Evolutionary conservation across 2,113 vertebrate species (phyloP).

Genomic region (Pandion haliaetus): DNA sequence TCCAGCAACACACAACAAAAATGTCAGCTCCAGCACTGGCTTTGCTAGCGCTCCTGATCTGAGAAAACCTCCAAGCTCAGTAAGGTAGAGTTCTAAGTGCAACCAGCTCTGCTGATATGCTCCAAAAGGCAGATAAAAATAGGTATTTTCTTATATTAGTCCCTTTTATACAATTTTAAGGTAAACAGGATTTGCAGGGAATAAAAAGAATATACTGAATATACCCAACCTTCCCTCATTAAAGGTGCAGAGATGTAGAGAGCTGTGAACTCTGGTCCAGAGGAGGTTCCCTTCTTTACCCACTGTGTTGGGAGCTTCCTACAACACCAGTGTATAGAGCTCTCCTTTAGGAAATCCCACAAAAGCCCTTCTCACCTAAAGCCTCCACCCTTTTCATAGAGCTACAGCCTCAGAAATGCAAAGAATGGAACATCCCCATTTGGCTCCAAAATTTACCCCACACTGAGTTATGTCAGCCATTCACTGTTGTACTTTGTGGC

Average conservation of each 20-base stretch:
- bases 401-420: not conserved
- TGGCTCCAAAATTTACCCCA: not conserved
- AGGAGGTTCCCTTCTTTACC: not conserved
- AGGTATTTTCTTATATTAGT: not conserved
- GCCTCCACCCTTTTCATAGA: not conserved
- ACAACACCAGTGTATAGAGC: not conserved
- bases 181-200: not conserved
- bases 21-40: not conserved
- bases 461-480: not conserved
- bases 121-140: not conserved
- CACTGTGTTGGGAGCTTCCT: not conserved
- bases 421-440: not conserved
- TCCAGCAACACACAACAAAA: not conserved
- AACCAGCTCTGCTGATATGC: not conserved
- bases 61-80: not conserved
- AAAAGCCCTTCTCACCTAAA: not conserved
- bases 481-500: not conserved
- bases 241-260: not conserved
- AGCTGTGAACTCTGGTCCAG: not conserved
- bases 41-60: not conserved
- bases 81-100: accelerated
- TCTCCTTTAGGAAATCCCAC: not conserved
- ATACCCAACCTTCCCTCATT: no score
- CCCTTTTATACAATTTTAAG: not conserved
- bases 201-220: not conserved